phyloP scores from a whole-genome alignment of 2,888 invertebrate species.

The Matsumyia berberina region DNA sequence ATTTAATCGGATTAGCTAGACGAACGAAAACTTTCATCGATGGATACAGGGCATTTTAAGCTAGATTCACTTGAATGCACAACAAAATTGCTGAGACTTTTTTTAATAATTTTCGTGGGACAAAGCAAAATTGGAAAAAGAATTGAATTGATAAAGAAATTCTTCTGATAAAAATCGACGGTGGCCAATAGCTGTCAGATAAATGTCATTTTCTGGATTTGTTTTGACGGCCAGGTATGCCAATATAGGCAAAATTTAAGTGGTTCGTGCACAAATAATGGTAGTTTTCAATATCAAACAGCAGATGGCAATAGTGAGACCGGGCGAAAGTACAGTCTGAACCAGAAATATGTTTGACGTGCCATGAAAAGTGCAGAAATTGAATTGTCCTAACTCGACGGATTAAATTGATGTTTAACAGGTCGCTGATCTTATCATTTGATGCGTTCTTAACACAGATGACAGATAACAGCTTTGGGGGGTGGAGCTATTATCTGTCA shows the following conservation, averaged over 20 bases:
- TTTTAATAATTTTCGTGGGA: slow-evolving; percentile 10
- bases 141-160: slow-evolving; percentile 62
- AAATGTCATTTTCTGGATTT: slow-evolving; percentile 57
- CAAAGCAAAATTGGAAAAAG: slow-evolving; percentile 23
- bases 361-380: too few relatives aligned
- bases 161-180: slow-evolving; percentile 62
- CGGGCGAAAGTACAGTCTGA: neutral
- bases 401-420: too few relatives aligned
- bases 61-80: neutral
- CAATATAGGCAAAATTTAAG: slow-evolving; percentile 21
- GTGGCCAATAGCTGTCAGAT: slow-evolving; percentile 57
- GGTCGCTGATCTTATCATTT: too few relatives aligned
- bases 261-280: neutral
- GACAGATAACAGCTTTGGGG: too few relatives aligned
- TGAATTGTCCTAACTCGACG: too few relatives aligned
- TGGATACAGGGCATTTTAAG: slow-evolving; percentile 47
- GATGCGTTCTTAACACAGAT: too few relatives aligned
- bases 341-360: neutral
- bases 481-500: too few relatives aligned
- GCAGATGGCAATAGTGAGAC: neutral
- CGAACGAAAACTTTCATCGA: slow-evolving; percentile 11
- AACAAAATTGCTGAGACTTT: slow-evolving; percentile 6
- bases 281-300: neutral
- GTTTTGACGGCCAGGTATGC: slow-evolving; percentile 46
- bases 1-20: slow-evolving; percentile 46